Percentiles rank a stretch among this genome's conserved stretches.
phyloP scores from a whole-genome alignment of 2,797 vertebrate species.

The Argyrosomus regius region DNA sequence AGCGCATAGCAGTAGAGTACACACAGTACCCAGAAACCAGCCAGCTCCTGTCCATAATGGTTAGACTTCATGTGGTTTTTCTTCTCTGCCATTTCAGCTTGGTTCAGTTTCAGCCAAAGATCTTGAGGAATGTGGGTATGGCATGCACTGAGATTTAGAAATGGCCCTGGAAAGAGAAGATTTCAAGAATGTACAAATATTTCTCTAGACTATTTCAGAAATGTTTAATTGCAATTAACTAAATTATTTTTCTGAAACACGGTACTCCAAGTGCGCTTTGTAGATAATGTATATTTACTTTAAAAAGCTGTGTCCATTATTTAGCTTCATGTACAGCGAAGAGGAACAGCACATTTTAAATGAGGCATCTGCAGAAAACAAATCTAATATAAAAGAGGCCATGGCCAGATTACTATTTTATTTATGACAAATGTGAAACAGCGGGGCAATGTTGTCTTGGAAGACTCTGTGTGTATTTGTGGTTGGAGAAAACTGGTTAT shows the following conservation, averaged over 20 bases:
- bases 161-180: slow-evolving; percentile 36
- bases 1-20: slow-evolving; percentile 51
- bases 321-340: neutral
- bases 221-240: slow-evolving; percentile 36
- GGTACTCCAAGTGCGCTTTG: neutral
- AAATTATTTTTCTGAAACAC: slow-evolving; percentile 6
- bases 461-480: slow-evolving; percentile 38
- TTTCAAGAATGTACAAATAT: slow-evolving; percentile 45
- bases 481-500: slow-evolving; percentile 8
- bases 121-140: slow-evolving; percentile 72
- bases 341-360: neutral
- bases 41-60: slow-evolving; percentile 69
- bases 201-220: slow-evolving; percentile 32
- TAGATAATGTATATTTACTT: neutral
- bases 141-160: slow-evolving; percentile 62
- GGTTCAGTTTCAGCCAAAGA: slow-evolving; percentile 63
- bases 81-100: slow-evolving; percentile 63
- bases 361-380: neutral
- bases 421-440: slow-evolving; percentile 64
- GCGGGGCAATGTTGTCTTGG: slow-evolving; percentile 34
- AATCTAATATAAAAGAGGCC: slow-evolving; percentile 24
- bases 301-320: neutral
- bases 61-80: slow-evolving; percentile 73
- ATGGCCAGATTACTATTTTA: slow-evolving; percentile 61
- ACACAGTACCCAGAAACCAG: slow-evolving; percentile 70